Percentiles rank a stretch among this genome's conserved stretches.
Conservation (phyloP, 2,888 invertebrate genomes). For the Bursaphelenchus okinawaensis region DNA sequence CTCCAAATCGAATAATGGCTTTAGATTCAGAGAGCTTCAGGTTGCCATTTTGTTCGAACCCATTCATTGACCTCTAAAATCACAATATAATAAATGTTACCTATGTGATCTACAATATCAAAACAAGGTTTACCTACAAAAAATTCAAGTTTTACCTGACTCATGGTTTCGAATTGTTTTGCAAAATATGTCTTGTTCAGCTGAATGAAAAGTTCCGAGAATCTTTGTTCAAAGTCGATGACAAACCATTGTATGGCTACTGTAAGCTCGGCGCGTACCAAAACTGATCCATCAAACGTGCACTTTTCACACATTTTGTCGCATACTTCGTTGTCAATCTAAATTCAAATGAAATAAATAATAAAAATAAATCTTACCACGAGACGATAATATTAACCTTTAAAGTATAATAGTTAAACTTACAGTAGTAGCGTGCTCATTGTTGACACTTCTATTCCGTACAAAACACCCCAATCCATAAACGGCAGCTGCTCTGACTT, state of each 20-base stretch:
- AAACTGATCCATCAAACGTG: constrained; percentile 75
- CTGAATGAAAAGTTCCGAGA: constrained; percentile 62
- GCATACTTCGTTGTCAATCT: constrained; percentile 72
- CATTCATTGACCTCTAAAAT: too few species aligned
- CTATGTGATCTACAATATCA: background rate
- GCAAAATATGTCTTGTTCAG: constrained; percentile 26
- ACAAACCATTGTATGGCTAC: constrained; percentile 71
- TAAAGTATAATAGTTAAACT: background rate
- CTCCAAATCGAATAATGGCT: background rate
- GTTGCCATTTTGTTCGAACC: background rate
- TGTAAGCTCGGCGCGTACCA: constrained; percentile 70
- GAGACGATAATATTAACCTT: background rate
- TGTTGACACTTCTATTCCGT: constrained; percentile 46
- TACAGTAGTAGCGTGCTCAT: constrained; percentile 52
- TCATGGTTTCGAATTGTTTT: background rate
- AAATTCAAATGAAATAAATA: constrained; percentile 2
- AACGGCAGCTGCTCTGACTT: constrained; percentile 86
- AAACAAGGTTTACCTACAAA: background rate
- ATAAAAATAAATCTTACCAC: background rate
- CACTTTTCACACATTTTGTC: constrained; percentile 76
- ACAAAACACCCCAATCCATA: constrained; percentile 74
- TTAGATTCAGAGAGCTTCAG: background rate
- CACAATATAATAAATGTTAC: too few species aligned
- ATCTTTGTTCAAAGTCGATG: constrained; percentile 70
- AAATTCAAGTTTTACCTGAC: background rate